Conservation (phyloP, 2,113 vertebrate species). For the Hippoglossus stenolepis region DNA sequence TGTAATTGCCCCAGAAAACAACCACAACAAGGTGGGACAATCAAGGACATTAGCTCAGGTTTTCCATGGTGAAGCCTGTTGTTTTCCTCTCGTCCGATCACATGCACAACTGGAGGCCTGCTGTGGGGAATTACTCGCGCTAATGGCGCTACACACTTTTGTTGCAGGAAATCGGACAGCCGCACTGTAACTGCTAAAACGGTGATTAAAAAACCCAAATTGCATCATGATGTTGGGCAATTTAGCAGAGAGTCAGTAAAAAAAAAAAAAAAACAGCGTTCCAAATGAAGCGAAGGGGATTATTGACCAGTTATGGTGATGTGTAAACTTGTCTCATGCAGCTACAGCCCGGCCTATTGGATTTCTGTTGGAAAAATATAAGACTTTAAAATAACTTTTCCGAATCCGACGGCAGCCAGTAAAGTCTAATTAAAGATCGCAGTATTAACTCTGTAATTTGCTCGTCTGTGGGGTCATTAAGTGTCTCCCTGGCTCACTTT, state of each 20-base stretch:
- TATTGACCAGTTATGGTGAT: constrained; percentile 67
- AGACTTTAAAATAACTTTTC: constrained; percentile 68
- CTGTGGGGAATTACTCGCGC: constrained; percentile 83
- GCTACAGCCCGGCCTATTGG: constrained; percentile 34
- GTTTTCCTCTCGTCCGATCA: constrained; percentile 70
- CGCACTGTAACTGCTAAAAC: constrained; percentile 83
- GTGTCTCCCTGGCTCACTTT: constrained; percentile 67
- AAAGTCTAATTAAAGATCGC: constrained; percentile 81
- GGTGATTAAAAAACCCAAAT: constrained; percentile 84
- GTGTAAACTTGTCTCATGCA: constrained; percentile 59
- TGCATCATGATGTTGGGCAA: constrained; percentile 84
- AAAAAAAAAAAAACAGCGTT: constrained; percentile 32
- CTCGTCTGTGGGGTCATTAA: constrained; percentile 75
- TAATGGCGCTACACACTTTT: constrained; percentile 84
- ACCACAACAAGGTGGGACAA: constrained; percentile 72
- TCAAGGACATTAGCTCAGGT: constrained; percentile 73
- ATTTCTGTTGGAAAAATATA: constrained; percentile 58
- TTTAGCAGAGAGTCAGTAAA: constrained; percentile 42
- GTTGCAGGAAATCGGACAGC: constrained; percentile 86
- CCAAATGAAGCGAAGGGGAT: constrained; percentile 68
- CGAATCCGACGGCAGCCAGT: constrained; percentile 71
- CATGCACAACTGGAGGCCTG: constrained; percentile 82
- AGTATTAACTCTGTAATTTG: constrained; percentile 79
- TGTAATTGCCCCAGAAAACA: constrained; percentile 52
- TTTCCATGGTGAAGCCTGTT: constrained; percentile 74